Percentiles rank a stretch among this genome's conserved stretches.
Evolutionary conservation across 2,888 invertebrate genomes (phyloP).

Genomic region (Lithophane leautieri): DNA sequence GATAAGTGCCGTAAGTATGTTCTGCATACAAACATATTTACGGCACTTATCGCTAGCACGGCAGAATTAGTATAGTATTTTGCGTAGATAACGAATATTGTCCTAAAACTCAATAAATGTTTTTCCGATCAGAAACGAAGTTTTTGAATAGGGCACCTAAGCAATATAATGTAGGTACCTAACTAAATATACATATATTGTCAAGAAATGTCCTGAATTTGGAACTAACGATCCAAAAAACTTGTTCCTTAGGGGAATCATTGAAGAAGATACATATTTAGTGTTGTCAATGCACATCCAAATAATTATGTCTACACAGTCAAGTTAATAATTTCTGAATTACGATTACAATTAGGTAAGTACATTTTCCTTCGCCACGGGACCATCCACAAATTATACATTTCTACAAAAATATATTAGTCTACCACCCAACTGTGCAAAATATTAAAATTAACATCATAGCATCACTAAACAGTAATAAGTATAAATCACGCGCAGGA

Average conservation of each 20-base stretch:
- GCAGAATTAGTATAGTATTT: too few species aligned
- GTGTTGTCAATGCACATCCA: not conserved
- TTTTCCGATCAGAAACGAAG: not conserved
- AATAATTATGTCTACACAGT: not conserved
- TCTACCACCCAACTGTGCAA: not conserved
- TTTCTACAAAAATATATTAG: not conserved
- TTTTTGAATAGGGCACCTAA: not conserved
- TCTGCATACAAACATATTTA: too few species aligned
- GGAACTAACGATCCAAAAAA: not conserved
- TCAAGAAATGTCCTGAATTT: not conserved
- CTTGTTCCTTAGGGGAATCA: not conserved
- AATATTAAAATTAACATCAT: conserved; percentile 13
- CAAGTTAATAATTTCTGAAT: not conserved
- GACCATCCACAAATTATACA: conserved; percentile 13
- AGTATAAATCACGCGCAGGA: conserved; percentile 55
- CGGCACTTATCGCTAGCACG: too few species aligned
- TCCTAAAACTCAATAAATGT: not conserved
- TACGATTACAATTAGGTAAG: not conserved
- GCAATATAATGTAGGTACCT: not conserved
- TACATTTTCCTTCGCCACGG: not conserved
- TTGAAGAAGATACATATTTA: too few species aligned
- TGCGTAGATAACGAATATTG: not conserved
- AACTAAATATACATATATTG: not conserved
- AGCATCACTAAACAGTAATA: conserved; percentile 35
- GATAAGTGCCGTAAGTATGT: too few species aligned